These are phyloP conservation scores for Lipophrys pholis DNA, from an alignment of 2,113 vertebrate genomes.

Conservation along the genomic window DNA sequence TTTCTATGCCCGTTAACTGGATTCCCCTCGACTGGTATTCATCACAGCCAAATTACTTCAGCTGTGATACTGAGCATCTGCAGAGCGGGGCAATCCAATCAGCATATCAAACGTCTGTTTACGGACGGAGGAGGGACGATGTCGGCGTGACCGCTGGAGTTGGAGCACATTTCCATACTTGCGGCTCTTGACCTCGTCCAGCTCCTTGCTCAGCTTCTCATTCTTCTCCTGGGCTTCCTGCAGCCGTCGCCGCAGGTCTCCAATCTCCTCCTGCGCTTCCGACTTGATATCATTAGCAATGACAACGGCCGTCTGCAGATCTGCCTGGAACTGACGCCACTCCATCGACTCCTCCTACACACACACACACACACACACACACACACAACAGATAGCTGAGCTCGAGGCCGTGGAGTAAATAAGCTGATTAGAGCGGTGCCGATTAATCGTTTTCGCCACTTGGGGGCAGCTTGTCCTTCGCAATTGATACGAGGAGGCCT, in stretches of 20 bases:
- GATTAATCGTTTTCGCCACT: background rate
- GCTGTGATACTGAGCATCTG: too few relatives aligned
- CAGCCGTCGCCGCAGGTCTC: conserved; percentile 91
- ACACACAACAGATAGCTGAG: too few relatives aligned
- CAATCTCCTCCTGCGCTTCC: conserved; percentile 96
- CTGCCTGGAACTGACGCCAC: conserved; percentile 97
- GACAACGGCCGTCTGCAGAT: conserved; percentile 95
- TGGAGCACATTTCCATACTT: too few relatives aligned
- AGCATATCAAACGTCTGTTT: too few relatives aligned
- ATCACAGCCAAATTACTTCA: too few relatives aligned
- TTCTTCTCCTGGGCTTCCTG: conserved; percentile 93
- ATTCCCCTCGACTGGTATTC: too few relatives aligned
- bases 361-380: conserved; percentile 12
- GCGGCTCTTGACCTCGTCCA: conserved; percentile 94
- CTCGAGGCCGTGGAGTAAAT: background rate
- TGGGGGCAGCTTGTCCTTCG: background rate
- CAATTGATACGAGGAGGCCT: background rate
- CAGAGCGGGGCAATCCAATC: too few relatives aligned
- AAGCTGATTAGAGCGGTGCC: background rate
- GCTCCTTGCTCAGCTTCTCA: conserved; percentile 93
- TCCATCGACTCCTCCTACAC: conserved; percentile 94
- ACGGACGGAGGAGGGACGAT: too few relatives aligned
- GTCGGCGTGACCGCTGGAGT: too few relatives aligned
- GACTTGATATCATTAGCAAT: conserved; percentile 98
- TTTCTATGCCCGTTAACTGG: too few relatives aligned